A percentile compares a stretch with the other conserved stretches of the same genome.
Evolutionary conservation across 2,113 vertebrate genomes (phyloP).

Genomic region (Callospermophilus lateralis): DNA sequence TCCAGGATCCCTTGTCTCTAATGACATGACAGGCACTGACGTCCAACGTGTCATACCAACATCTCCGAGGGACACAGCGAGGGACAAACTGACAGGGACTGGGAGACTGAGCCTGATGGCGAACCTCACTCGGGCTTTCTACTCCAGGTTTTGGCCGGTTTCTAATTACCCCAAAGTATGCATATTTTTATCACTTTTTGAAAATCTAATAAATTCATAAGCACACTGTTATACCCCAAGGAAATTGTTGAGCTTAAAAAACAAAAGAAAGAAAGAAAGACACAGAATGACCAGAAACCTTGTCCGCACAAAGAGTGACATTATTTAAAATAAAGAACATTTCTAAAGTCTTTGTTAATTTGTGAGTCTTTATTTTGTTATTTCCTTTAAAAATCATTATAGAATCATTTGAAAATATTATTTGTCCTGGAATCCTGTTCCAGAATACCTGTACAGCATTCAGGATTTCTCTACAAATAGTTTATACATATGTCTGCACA

Average conservation of each 20-base stretch:
- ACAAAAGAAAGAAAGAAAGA: background rate
- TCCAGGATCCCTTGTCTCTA: background rate
- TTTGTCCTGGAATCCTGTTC: background rate
- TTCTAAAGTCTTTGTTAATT: background rate
- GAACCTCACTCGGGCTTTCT: background rate
- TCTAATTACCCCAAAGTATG: constrained; percentile 55
- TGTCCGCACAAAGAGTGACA: background rate
- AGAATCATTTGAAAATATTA: background rate
- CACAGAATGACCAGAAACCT: background rate
- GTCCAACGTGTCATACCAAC: too few relatives aligned
- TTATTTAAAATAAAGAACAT: background rate
- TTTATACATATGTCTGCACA: too few relatives aligned
- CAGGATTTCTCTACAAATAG: background rate
- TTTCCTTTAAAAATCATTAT: background rate
- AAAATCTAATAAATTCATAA: constrained; percentile 57
- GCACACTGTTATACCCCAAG: background rate
- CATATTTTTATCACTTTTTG: constrained; percentile 20
- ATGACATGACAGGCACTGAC: background rate
- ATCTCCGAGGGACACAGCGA: too few relatives aligned
- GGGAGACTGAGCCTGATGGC: background rate
- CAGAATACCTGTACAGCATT: background rate
- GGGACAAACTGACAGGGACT: background rate
- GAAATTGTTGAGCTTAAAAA: background rate
- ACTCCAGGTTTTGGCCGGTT: constrained; percentile 62
- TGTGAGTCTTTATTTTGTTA: background rate